A percentile compares a stretch with the other conserved stretches of the same genome.
These are phyloP conservation scores for Xylocampa areola DNA, from an alignment of 2,888 invertebrate genomes.

Conservation along the genomic window DNA sequence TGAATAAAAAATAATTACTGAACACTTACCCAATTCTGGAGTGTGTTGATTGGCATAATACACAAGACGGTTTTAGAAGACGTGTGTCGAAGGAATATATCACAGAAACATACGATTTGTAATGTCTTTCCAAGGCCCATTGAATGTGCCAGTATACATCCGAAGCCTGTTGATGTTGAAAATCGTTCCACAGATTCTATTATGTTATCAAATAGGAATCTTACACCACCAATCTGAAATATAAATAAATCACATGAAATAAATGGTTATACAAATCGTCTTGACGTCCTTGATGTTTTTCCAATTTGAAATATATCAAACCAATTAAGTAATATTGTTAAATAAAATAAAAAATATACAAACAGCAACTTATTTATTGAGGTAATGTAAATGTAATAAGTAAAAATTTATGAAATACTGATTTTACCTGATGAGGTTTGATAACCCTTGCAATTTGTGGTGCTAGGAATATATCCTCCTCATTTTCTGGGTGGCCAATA, in stretches of 20 bases:
- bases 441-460: constrained; percentile 97
- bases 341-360: background rate
- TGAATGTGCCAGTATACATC: constrained; percentile 99
- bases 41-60: constrained; percentile 99
- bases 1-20: constrained; percentile 8
- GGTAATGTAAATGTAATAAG: background rate
- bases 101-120: constrained; percentile 98
- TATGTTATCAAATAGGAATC: constrained; percentile 98
- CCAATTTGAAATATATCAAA: too few species aligned
- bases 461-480: constrained; percentile 97
- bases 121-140: constrained; percentile 99
- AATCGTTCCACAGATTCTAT: constrained; percentile 97
- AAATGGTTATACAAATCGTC: constrained; percentile 12
- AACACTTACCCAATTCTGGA: constrained; percentile 96
- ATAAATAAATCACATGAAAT: constrained; percentile 20
- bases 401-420: too few species aligned
- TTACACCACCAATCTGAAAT: constrained; percentile 95
- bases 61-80: constrained; percentile 96
- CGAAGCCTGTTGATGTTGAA: constrained; percentile 96
- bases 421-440: constrained; percentile 97
- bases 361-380: too few species aligned
- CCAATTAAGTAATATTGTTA: too few species aligned
- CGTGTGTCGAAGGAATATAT: constrained; percentile 97
- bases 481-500: constrained; percentile 97
- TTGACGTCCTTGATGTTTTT: too few species aligned